phyloP scores from a whole-genome alignment of 1,140 invertebrate species.

The Palaemon carinicauda region DNA sequence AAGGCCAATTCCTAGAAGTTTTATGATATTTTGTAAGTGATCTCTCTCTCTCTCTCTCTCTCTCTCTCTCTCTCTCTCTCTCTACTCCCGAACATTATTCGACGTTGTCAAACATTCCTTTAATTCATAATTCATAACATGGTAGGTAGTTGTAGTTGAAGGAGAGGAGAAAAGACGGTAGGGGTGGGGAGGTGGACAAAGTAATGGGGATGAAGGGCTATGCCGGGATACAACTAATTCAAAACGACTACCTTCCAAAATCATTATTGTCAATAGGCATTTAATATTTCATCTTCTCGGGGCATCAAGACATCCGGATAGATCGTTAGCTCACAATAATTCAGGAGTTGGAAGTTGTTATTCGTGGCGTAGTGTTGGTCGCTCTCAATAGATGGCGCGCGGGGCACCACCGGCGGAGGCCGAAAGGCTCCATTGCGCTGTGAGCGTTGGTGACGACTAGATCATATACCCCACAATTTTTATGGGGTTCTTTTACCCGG shows the following conservation, averaged over 20 bases:
- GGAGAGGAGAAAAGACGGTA: neutral
- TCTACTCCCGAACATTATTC: neutral
- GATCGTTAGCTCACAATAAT: conserved; percentile 34
- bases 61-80: neutral
- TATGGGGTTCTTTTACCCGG: neutral
- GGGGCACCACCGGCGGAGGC: neutral
- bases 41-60: too few relatives aligned
- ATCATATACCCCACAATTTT: neutral
- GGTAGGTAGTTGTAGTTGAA: neutral
- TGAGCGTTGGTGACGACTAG: neutral
- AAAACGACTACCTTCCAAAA: conserved; percentile 33
- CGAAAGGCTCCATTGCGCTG: too few relatives aligned
- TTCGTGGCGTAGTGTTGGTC: neutral
- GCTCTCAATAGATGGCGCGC: conserved; percentile 8
- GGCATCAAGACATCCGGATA: neutral
- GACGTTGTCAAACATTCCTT: conserved; percentile 16
- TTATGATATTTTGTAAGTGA: too few relatives aligned
- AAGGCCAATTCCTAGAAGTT: too few relatives aligned
- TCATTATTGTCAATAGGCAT: conserved; percentile 42
- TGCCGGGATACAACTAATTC: conserved; percentile 36
- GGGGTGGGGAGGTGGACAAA: neutral
- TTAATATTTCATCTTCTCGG: conserved; percentile 20
- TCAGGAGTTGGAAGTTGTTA: neutral
- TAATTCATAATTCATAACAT: conserved; percentile 14
- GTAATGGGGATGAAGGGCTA: neutral